A percentile compares a stretch with the other conserved stretches of the same genome.
These are phyloP conservation scores for Aramus guarauna DNA, from an alignment of 2,113 vertebrate genomes.

Conservation along the genomic window DNA sequence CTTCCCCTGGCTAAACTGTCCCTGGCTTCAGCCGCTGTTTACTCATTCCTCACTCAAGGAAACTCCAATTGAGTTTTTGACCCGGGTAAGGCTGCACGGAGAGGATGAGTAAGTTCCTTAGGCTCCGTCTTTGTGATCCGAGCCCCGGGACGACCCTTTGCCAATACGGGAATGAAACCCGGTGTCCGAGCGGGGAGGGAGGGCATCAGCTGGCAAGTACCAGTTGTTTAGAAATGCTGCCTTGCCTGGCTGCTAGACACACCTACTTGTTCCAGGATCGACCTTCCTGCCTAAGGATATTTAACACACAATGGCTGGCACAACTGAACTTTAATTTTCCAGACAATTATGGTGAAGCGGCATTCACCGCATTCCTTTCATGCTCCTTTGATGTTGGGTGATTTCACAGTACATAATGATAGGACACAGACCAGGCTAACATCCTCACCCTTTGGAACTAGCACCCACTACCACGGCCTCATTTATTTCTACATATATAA, in stretches of 20 bases:
- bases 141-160: neutral
- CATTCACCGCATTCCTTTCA: neutral
- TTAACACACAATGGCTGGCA: constrained; percentile 29
- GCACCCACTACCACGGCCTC: neutral
- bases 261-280: neutral
- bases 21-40: neutral
- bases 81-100: neutral
- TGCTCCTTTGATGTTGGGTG: constrained; percentile 32
- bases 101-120: neutral
- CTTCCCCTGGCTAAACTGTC: neutral
- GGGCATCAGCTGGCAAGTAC: neutral
- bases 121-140: neutral
- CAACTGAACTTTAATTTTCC: constrained; percentile 8
- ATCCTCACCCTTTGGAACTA: constrained; percentile 31
- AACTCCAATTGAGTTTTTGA: neutral
- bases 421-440: neutral
- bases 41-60: neutral
- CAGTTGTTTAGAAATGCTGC: neutral
- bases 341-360: neutral
- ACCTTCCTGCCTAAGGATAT: constrained; percentile 19
- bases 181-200: rapidly evolving
- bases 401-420: constrained; percentile 34
- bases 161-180: rapidly evolving
- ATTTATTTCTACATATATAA: neutral
- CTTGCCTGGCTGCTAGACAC: neutral